Base-by-base conservation (phyloP, 2,113 vertebrate genomes). In the Labeo rohita region DNA sequence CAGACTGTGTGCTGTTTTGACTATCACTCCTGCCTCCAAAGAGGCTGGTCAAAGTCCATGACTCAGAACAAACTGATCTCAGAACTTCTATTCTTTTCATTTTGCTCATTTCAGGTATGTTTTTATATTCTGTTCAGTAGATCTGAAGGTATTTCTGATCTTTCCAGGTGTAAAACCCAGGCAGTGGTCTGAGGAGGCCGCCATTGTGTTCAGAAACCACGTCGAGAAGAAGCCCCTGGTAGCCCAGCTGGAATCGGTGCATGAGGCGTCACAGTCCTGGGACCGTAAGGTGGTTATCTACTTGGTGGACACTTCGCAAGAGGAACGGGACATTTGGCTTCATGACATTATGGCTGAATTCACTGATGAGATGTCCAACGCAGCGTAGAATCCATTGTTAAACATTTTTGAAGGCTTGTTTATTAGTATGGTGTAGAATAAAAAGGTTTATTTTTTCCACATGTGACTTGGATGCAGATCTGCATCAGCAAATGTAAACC, bases 181-280 rank as follows among this genome's bases (percentile, higher is more conserved):
- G 90, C 97, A 97, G 91, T 99, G 97, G 98, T 98, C 98, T 21
- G 98, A 99, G 91, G 98, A 98, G 89, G 97, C 97, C 8, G 97
- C 97, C 2, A 97, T 99, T 84, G 96, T 99, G 47, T 99, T 99
- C 93, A 95, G 98, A 86, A 98, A 98, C 93, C 97, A 99, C 8
- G 97, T 99, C 77, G 98, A 99, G 95, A 98, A 98, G 94, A 99
- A 97, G 83, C 95, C 98, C 1, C 94, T 99, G 65, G 98, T 99
- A 90, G 98, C 98, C 11, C 94, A 97, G 91, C 93, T 99, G 87
- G 95, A 99, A 90, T 85, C 95, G 0, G 88, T 97, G 65, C 92
- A 94, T 76, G 97, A 98, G 77, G 95, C 95, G 10, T 3, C 91
- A 15, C 92, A 96, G 80, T 91, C 96, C 9, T 99, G 97, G 98